Base-by-base conservation (phyloP, 2,888 invertebrate genomes). In the Machimus rusticus region DNA sequence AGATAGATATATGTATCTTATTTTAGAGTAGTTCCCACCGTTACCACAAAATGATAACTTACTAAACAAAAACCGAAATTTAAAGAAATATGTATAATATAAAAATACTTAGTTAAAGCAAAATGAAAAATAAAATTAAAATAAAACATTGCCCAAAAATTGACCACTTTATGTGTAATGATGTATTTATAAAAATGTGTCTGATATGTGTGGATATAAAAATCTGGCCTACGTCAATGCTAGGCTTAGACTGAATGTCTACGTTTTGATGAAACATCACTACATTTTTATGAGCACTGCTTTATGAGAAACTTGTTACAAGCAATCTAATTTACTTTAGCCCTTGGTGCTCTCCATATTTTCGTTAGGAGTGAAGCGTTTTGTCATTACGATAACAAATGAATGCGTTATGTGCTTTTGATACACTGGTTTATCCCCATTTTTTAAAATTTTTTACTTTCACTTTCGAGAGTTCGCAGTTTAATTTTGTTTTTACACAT, bases 391-490 rank as follows among this genome's bases (percentile, higher is more conserved):
- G 34, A 19, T 12, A 51, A 66, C 34, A 23, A 55, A 57, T 34
- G 5, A 37, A 78, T 78, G 12, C 37, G 28, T 66, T 39, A 23
- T 43, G n/a, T 79, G 46, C 79, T n/a, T 2, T 74, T 66, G 66
- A 46, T 78, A 23, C 31, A 19, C 12, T n/a, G n/a, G 74, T 57
- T 82, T 82, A 2, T 57, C 66, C 23, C 23, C 23, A 66, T 12
- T 66, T 12, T 66, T 66, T 9, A 57, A 1, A 57, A n/a, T 28
- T 14, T 16, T 81, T 31, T 46, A 19, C 6, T 34, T 28, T 76
- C 57, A 74, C n/a, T 87, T 88, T 88, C 88, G 88, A 88, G 88
- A 88, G 88, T 88, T 87, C 87, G 87, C 88, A 88, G 87, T 81
- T 82, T 84, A 74, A 74, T 6, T 85, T 57, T 46, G 16, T 14